phyloP scores from a whole-genome alignment of 2,888 invertebrate species.

The Diplolepis rosae region DNA sequence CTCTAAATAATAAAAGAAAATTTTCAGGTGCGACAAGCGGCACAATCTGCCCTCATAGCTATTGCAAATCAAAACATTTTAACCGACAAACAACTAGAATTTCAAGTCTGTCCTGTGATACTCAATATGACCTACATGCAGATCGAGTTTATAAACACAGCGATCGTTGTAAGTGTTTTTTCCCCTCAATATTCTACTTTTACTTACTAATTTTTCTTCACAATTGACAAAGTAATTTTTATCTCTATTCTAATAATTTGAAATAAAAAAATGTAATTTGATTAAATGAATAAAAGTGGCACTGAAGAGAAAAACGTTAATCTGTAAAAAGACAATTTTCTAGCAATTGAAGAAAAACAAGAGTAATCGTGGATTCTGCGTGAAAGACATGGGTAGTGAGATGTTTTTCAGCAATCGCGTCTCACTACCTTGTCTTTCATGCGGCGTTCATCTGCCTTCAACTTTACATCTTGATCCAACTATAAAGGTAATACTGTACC shows the following conservation, averaged over 20 bases:
- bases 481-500: background rate
- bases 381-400: slow-evolving; percentile 99
- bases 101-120: slow-evolving; percentile 80
- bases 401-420: slow-evolving; percentile 83
- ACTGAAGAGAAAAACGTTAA: background rate
- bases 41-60: slow-evolving; percentile 79
- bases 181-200: background rate
- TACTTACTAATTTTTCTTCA: background rate
- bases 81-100: slow-evolving; percentile 77
- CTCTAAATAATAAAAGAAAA: background rate
- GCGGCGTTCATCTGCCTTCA: slow-evolving; percentile 76
- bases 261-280: background rate
- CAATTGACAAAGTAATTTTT: background rate
- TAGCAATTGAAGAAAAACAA: background rate
- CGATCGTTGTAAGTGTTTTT: slow-evolving; percentile 76
- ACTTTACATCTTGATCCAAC: background rate
- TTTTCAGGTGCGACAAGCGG: slow-evolving; percentile 79
- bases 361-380: slow-evolving; percentile 74
- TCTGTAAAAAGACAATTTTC: background rate
- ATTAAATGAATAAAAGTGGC: background rate
- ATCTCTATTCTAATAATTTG: background rate
- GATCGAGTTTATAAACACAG: slow-evolving; percentile 76
- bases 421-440: slow-evolving; percentile 99
- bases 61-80: slow-evolving; percentile 81
- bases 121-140: slow-evolving; percentile 75